Evolutionary conservation across 2,888 invertebrate species (phyloP).

Genomic region (Lasius fuliginosus): DNA sequence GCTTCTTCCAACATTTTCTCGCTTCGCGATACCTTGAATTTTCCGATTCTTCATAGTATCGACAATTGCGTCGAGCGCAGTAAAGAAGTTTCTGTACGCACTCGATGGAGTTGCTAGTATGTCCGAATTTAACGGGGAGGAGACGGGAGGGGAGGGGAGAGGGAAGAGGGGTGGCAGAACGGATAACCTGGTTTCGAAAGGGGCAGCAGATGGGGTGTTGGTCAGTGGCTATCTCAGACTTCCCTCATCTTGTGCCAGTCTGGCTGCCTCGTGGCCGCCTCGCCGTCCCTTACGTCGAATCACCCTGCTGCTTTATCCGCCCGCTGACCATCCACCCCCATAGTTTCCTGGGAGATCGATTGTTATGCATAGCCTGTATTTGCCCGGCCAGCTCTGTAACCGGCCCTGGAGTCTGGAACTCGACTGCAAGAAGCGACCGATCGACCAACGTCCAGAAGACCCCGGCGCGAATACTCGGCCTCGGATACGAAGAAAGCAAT

Average conservation of each 20-base stretch:
- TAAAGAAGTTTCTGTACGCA: slow-evolving; percentile 60
- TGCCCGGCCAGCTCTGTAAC: slow-evolving; percentile 83
- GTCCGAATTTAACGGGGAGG: slow-evolving; percentile 72
- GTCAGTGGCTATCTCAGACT: slow-evolving; percentile 84
- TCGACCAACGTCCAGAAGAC: slow-evolving; percentile 78
- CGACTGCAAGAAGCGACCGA: slow-evolving; percentile 75
- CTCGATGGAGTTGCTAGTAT: slow-evolving; percentile 69
- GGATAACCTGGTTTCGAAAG: slow-evolving; percentile 78
- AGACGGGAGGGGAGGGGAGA: not conserved
- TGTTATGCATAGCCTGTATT: slow-evolving; percentile 87
- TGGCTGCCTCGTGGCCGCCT: slow-evolving; percentile 70
- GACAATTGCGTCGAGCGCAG: slow-evolving; percentile 65
- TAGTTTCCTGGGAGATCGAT: slow-evolving; percentile 86
- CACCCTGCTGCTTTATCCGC: slow-evolving; percentile 82
- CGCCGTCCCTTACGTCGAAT: slow-evolving; percentile 71
- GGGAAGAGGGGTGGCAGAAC: slow-evolving; percentile 59
- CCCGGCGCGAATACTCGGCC: slow-evolving; percentile 66
- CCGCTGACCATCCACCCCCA: slow-evolving; percentile 85
- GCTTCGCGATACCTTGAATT: slow-evolving; percentile 47
- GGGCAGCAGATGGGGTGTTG: slow-evolving; percentile 83
- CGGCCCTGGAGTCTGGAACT: slow-evolving; percentile 76
- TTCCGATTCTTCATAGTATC: slow-evolving; percentile 63
- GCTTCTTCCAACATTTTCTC: not conserved
- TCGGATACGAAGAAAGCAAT: slow-evolving; percentile 83
- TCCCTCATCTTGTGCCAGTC: slow-evolving; percentile 80